These are phyloP conservation scores for Glandiceps talaboti DNA, from an alignment of 53 echinoderm and acorn worm species.

Conservation along the genomic window DNA sequence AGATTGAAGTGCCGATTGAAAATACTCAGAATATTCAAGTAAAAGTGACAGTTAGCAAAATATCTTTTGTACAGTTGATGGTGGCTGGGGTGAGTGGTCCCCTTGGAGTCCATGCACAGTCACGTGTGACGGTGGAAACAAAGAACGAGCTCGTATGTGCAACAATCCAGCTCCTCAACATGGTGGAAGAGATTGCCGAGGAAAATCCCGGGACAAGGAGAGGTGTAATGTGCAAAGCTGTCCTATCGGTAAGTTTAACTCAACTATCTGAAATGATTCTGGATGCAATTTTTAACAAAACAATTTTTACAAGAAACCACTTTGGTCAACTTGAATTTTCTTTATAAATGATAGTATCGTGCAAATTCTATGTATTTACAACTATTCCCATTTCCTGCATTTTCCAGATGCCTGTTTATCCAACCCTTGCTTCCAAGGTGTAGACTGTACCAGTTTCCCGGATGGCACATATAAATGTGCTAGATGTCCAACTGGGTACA, in stretches of 20 bases:
- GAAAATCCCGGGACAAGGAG: slow-evolving; percentile 25
- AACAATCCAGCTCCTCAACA: slow-evolving; percentile 69
- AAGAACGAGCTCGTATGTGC: slow-evolving; percentile 56
- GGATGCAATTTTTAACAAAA: too few species aligned
- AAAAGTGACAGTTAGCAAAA: too few species aligned
- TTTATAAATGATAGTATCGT: too few species aligned
- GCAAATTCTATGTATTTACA: too few species aligned
- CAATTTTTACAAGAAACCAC: too few species aligned
- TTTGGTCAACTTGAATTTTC: too few species aligned
- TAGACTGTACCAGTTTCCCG: slow-evolving; percentile 56
- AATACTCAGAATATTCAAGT: too few species aligned
- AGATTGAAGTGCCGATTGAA: not conserved
- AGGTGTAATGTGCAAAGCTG: slow-evolving; percentile 74
- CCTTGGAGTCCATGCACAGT: slow-evolving; percentile 73
- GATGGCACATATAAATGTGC: slow-evolving; percentile 83
- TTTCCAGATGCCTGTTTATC: slow-evolving; percentile 82
- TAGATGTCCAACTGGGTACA: slow-evolving; percentile 66
- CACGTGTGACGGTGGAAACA: slow-evolving; percentile 83
- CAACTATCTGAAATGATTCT: too few species aligned
- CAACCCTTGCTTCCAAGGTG: slow-evolving; percentile 89
- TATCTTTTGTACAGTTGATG: slow-evolving; percentile 48
- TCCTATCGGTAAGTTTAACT: slow-evolving; percentile 94
- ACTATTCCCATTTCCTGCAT: too few species aligned
- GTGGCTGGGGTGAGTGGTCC: slow-evolving; percentile 71
- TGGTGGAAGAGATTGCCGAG: slow-evolving; percentile 59